Evolutionary conservation across 2,888 invertebrate species (phyloP).

Genomic region (Hetaerina titia): DNA sequence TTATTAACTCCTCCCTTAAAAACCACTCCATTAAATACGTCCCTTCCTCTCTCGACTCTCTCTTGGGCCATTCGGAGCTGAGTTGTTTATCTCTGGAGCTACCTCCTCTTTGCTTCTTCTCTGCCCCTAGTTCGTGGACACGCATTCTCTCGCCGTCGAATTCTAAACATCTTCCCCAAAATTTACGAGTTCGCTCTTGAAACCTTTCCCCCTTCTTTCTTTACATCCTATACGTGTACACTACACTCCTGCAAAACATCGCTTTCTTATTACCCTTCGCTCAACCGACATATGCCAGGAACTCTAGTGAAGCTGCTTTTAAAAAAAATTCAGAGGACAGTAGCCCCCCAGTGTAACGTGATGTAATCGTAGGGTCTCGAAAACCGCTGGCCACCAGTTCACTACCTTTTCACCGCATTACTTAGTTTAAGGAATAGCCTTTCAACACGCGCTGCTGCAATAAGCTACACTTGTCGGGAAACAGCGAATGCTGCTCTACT

Average conservation of each 20-base stretch:
- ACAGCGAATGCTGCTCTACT: too few relatives aligned
- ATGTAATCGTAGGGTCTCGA: not conserved
- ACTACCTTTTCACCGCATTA: not conserved
- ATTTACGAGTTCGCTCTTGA: conserved; percentile 57
- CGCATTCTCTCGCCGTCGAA: conserved; percentile 5
- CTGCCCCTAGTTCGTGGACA: not conserved
- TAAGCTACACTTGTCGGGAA: too few relatives aligned
- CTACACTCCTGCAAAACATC: conserved; percentile 64
- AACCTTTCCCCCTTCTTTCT: conserved; percentile 8
- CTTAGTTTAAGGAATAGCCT: not conserved
- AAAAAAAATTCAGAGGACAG: not conserved
- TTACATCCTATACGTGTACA: conserved; percentile 26
- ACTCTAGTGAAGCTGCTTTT: not conserved
- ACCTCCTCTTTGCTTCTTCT: conserved; percentile 4
- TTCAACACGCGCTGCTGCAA: too few relatives aligned
- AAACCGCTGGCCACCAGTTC: not conserved
- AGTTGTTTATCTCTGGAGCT: conserved; percentile 45
- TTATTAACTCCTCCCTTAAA: conserved; percentile 62
- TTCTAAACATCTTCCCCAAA: conserved; percentile 46
- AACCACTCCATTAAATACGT: conserved; percentile 60
- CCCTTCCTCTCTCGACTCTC: not conserved
- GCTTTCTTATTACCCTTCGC: conserved; percentile 63
- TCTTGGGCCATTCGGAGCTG: conserved; percentile 50
- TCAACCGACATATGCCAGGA: conserved; percentile 55
- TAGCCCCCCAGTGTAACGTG: not conserved